Percentiles rank a stretch among this genome's conserved stretches.
Evolutionary conservation across 2,113 vertebrate species (phyloP).

Genomic region (mouse (Mus musculus)): GRCm39 chr2:109656001-109656500

Average conservation of each 20-base stretch:
- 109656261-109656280: not conserved
- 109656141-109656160: not conserved
- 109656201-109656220: not conserved
- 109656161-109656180: not conserved
- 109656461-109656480: not conserved
- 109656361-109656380: not conserved
- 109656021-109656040: not conserved
- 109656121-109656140: not conserved
- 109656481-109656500: not conserved
- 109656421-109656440: not conserved
- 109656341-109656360: not conserved
- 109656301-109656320: not conserved
- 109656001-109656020: not conserved
- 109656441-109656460: not conserved
- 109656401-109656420: not conserved
- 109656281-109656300: not conserved
- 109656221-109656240: not conserved
- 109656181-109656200: not conserved
- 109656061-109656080: not conserved
- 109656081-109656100: not conserved
- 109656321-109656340: not conserved
- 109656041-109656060: not conserved
- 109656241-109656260: not conserved
- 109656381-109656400: not conserved
- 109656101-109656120: not conserved